Percentiles rank a stretch among this genome's conserved stretches.
Evolutionary conservation across 2,113 vertebrate genomes (phyloP).

Genomic region (Toxotes jaculatrix): DNA sequence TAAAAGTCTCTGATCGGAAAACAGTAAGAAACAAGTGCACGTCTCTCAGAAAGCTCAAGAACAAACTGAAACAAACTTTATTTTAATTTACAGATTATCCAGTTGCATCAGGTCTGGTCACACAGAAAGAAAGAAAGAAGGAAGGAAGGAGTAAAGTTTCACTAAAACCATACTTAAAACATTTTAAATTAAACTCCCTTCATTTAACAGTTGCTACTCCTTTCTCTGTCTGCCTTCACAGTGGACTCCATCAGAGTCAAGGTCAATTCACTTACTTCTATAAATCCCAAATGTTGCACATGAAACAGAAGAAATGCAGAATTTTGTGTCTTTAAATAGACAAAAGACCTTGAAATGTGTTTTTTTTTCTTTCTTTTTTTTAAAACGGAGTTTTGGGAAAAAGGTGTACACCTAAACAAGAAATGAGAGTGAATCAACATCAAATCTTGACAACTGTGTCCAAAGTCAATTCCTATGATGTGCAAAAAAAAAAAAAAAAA

Average conservation of each 20-base stretch:
- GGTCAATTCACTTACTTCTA: slow-evolving; percentile 41
- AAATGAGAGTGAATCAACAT: slow-evolving; percentile 5
- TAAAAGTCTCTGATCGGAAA: neutral
- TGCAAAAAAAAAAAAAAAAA: slow-evolving; percentile 29
- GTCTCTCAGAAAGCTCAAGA: slow-evolving; percentile 16
- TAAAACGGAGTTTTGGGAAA: no score
- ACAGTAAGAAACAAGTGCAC: neutral
- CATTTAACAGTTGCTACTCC: slow-evolving; percentile 35
- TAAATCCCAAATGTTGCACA: slow-evolving; percentile 5
- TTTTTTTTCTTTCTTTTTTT: neutral
- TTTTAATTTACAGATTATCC: slow-evolving; percentile 80
- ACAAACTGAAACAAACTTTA: slow-evolving; percentile 68
- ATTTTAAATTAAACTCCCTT: slow-evolving; percentile 60
- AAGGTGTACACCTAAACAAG: neutral
- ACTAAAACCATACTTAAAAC: slow-evolving; percentile 57
- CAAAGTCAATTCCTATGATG: neutral
- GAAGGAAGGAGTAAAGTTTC: slow-evolving; percentile 63
- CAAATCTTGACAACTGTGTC: slow-evolving; percentile 8
- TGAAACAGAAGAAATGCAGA: slow-evolving; percentile 27
- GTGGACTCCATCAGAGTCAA: slow-evolving; percentile 58
- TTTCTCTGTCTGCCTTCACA: slow-evolving; percentile 57
- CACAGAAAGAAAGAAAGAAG: slow-evolving; percentile 39
- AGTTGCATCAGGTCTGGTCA: slow-evolving; percentile 78
- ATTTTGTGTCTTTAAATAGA: neutral
- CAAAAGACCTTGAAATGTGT: neutral